Evolutionary conservation across 2,797 vertebrate species (phyloP).

Genomic region (Premnoplex brunnescens): DNA sequence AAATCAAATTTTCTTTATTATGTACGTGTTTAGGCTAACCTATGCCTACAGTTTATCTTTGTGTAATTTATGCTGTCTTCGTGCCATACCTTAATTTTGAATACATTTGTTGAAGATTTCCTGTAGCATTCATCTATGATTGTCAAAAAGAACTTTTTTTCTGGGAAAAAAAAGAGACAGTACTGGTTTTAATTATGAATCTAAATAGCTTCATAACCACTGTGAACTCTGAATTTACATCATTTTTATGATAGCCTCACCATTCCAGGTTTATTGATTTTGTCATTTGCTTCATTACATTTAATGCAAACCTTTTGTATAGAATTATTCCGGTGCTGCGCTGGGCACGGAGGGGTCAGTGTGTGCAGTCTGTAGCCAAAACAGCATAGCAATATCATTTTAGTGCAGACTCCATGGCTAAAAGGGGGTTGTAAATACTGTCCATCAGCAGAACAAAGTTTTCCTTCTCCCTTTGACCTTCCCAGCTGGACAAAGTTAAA

Average conservation of each 20-base stretch:
- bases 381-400: slow-evolving; percentile 38
- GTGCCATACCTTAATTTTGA: slow-evolving; percentile 73
- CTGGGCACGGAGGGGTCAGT: slow-evolving; percentile 57
- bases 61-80: slow-evolving; percentile 73
- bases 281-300: slow-evolving; percentile 84
- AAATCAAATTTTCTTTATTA: slow-evolving; percentile 74
- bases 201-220: slow-evolving; percentile 81
- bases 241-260: slow-evolving; percentile 79
- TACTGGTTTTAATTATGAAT: slow-evolving; percentile 85
- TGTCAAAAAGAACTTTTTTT: slow-evolving; percentile 79
- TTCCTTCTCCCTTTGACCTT: slow-evolving; percentile 30
- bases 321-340: slow-evolving; percentile 62
- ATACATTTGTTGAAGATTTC: slow-evolving; percentile 80
- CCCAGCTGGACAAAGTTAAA: slow-evolving; percentile 41
- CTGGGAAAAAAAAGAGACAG: slow-evolving; percentile 61
- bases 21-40: slow-evolving; percentile 49
- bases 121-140: slow-evolving; percentile 75
- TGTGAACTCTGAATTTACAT: slow-evolving; percentile 80
- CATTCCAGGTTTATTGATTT: slow-evolving; percentile 85
- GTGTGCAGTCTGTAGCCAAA: slow-evolving; percentile 39
- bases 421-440: slow-evolving; percentile 18
- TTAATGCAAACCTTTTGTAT: slow-evolving; percentile 83
- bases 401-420: slow-evolving; percentile 47
- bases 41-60: slow-evolving; percentile 65
- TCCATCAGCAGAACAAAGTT: slow-evolving; percentile 47